Base-by-base conservation (phyloP, 1,140 invertebrate species). In the Tachypleus tridentatus region DNA sequence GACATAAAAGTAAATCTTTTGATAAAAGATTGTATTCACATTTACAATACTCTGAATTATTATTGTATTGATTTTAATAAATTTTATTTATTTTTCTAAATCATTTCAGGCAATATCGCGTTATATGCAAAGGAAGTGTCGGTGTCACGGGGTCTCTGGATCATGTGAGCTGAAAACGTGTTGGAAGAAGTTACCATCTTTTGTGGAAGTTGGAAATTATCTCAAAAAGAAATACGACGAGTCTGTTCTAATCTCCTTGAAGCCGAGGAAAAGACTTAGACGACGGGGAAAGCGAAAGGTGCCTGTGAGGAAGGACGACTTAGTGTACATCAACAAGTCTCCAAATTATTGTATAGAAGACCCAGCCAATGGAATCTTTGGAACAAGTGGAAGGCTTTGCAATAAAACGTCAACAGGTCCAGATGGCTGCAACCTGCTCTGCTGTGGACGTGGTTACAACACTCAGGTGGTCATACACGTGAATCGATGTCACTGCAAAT, bases 111-210 rank as follows among this genome's bases (percentile, higher is more conserved):
- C 76, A 4, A 74, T 80, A 7, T 67, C 72, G 5, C 58, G 77
- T 47, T 71, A 80, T 67, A 84, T 85, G 81, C 76, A 76, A 69
- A 74, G 79, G 70, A 78, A 82, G 69, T 85, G 84, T 72, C 81
- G 84, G 51, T 78, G 82, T 74, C 84, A 85, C 69, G 84, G 84
- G 1, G 82, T 86, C 4, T 84, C 82, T n/a, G 84, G 84, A 4
- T 83, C 83, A 1, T 85, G 84, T 71, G 82, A 84, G 69, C 72
- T 85, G 62, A 85, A 83, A 72, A 86, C 84, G 4, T 86, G 84
- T 72, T 86, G 85, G 75, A 77, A 78, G 62, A 79, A 78, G 48
- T 74, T 84, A 67, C 81, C 82, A 8, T 65, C 76, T 67, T 80
- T 85, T 76, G 71, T 78, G n/a, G 74, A 79, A 67, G 79, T 83